Evolutionary conservation across 2,797 vertebrate genomes (phyloP).

Genomic region (Avahi laniger): DNA sequence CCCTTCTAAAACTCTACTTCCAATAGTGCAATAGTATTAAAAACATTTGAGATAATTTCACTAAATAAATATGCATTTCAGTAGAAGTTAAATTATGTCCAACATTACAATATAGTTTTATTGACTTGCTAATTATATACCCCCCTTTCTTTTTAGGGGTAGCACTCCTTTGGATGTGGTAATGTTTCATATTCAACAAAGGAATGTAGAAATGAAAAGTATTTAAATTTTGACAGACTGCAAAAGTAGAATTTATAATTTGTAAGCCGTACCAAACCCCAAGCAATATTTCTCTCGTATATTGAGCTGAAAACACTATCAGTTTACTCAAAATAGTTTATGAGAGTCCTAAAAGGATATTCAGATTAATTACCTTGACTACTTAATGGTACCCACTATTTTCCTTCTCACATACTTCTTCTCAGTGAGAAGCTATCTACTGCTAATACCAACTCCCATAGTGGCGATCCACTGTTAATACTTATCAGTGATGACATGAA

Average conservation of each 20-base stretch:
- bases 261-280: accelerated
- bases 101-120: background rate
- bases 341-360: background rate
- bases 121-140: background rate
- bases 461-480: background rate
- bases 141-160: background rate
- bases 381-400: background rate
- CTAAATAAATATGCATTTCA: background rate
- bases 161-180: background rate
- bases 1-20: background rate
- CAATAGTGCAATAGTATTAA: background rate
- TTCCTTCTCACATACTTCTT: background rate
- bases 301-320: background rate
- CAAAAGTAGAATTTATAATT: background rate
- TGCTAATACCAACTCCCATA: background rate
- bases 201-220: background rate
- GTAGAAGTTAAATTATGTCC: background rate
- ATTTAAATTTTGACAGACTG: background rate
- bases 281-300: background rate
- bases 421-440: background rate
- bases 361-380: background rate
- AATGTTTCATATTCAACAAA: background rate
- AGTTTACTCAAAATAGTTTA: background rate
- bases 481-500: background rate
- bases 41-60: background rate